Conservation (phyloP, 2,888 invertebrate genomes). For the Epistrophe eligans region DNA sequence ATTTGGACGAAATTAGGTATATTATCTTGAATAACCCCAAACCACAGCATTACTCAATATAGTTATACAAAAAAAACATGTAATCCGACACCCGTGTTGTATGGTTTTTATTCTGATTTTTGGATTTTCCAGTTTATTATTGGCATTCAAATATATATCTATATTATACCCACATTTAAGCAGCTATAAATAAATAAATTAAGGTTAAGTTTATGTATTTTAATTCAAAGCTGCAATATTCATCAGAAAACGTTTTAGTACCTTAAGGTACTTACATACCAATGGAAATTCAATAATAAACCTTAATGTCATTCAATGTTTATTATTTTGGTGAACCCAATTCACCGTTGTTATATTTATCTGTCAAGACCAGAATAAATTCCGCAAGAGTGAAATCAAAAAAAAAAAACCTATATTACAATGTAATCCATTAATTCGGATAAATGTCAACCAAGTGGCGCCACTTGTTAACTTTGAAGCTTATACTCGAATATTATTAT, state of each 20-base stretch:
- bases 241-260: neutral
- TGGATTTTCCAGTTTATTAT: too few species aligned
- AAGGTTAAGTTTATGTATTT: too few species aligned
- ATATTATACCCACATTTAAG: too few species aligned
- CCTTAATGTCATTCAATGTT: neutral
- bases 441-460: conserved; percentile 71
- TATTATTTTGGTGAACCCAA: conserved; percentile 11
- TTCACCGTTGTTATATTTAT: conserved; percentile 16
- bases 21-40: too few species aligned
- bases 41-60: too few species aligned
- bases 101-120: too few species aligned
- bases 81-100: too few species aligned
- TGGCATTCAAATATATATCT: too few species aligned
- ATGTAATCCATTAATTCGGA: conserved; percentile 69
- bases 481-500: neutral
- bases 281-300: neutral
- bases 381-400: neutral
- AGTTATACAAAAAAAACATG: too few species aligned
- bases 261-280: neutral
- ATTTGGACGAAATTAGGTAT: too few species aligned
- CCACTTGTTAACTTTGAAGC: conserved; percentile 57
- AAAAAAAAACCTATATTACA: conserved; percentile 30
- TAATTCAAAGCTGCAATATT: neutral
- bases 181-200: neutral
- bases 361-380: conserved; percentile 12